Base-by-base conservation (phyloP, 2,888 invertebrate species). In the Sinelater perroti region DNA sequence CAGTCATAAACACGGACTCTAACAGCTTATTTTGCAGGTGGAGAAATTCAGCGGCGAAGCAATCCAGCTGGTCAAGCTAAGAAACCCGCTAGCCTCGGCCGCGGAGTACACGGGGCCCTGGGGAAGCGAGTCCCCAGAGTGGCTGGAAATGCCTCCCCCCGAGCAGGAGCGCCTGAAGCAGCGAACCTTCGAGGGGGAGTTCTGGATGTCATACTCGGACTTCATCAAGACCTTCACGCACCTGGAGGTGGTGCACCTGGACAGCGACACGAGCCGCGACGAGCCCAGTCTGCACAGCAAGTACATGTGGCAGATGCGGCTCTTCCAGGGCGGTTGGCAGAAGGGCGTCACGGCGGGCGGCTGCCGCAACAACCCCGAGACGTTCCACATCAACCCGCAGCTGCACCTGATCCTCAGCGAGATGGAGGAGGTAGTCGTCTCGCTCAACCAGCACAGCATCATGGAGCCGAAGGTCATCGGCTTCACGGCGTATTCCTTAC, bases 381-480 rank as follows among this genome's bases (percentile, higher is more conserved):
- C 93, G 30, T 95, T 95, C 76, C 94, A 95, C 76, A 92, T 94
- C 73, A 95, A 95, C 78, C 95, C 95, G 0, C 95, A 95, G 80
- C 81, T 95, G 30, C 88, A 94, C 70, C 75, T 95, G 38, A 84
- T 87, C 36, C 77, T 95, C 20, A 87, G 86, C 68, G 93, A 93
- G 73, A 85, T 86, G 80, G 90, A 91, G 72, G 90, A 91, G 76
- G 87, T 93, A 1, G 87, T 95, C 8, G 87, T 95, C 46, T 93
- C 93, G 0, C 79, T 95, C 7, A 91, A 91, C 75, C 95, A 95
- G 72, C 92, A 93, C 76, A 91, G 91, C 61, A 90, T 94, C 46
- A 90, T 94, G 83, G 95, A 95, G 75, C 94, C 95, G 7, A 93
- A 94, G 81, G 93, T 94, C 3, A 91, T 95, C 63, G 95, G 95